A percentile compares a stretch with the other conserved stretches of the same genome.
These are phyloP conservation scores for Castor canadensis DNA, from an alignment of 2,113 vertebrate species.

Conservation along the genomic window DNA sequence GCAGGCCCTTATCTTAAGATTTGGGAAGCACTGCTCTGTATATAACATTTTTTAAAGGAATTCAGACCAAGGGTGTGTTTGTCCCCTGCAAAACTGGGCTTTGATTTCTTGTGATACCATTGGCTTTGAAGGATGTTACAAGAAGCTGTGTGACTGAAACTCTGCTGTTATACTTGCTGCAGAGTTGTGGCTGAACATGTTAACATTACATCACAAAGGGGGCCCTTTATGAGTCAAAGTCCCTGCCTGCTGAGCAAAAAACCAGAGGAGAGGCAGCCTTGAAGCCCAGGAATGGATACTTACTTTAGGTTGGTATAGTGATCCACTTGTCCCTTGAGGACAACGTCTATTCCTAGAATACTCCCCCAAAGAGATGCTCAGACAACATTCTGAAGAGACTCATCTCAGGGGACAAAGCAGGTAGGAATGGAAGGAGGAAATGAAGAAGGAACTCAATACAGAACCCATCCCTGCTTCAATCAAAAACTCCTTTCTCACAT, in stretches of 20 bases:
- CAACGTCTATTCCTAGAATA: background rate
- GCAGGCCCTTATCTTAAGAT: background rate
- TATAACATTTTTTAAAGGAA: background rate
- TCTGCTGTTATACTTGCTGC: background rate
- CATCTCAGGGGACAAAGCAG: background rate
- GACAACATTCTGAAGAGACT: background rate
- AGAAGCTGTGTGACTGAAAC: background rate
- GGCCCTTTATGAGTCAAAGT: background rate
- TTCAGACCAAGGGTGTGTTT: background rate
- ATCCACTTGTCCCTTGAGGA: background rate
- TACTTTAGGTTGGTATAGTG: background rate
- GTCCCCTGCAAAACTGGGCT: background rate
- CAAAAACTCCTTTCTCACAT: background rate
- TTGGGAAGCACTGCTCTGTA: background rate
- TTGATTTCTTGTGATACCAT: background rate
- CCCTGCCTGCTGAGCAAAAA: background rate
- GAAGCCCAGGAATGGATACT: background rate
- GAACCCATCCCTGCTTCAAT: background rate
- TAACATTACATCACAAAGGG: constrained; percentile 16
- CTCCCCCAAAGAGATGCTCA: background rate
- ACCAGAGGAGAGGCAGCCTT: background rate
- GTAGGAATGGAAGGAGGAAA: background rate
- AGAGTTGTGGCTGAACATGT: background rate
- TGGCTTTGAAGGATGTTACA: background rate
- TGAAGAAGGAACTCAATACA: background rate